These are phyloP conservation scores for Choloepus hoffmanni DNA, from an alignment of 2,113 vertebrate species.

Conservation along the genomic window DNA sequence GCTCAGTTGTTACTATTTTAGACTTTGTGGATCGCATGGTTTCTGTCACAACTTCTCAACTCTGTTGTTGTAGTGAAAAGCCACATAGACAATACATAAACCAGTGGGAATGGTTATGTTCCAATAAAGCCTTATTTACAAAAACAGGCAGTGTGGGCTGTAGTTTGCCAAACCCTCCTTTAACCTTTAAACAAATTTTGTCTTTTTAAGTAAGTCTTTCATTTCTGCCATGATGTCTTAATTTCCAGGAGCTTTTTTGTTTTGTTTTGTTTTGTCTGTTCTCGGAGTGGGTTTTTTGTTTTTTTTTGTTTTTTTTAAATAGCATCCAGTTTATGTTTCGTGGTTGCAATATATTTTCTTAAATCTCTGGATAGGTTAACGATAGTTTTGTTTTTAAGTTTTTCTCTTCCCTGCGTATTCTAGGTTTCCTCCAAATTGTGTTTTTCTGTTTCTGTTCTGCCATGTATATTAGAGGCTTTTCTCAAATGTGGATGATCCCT, in stretches of 20 bases:
- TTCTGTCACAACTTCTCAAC: background rate
- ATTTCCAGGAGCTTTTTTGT: background rate
- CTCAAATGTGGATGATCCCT: background rate
- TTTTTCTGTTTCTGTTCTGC: background rate
- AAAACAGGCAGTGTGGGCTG: background rate
- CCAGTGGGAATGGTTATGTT: background rate
- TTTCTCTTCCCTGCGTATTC: background rate
- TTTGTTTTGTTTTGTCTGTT: background rate
- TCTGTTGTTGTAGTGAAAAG: background rate
- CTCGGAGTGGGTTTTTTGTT: background rate
- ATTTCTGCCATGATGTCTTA: background rate
- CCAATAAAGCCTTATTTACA: background rate
- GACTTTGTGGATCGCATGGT: background rate
- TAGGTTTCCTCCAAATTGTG: slow-evolving; percentile 11
- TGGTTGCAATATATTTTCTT: background rate
- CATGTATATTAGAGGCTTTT: background rate
- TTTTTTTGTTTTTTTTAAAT: background rate
- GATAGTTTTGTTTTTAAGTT: background rate
- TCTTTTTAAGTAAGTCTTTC: background rate
- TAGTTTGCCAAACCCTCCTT: too few species aligned
- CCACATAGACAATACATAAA: background rate
- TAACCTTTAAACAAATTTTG: background rate
- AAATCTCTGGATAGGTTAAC: background rate
- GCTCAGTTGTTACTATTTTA: background rate
- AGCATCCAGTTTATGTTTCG: background rate